phyloP scores from a whole-genome alignment of 2,113 vertebrate genomes.

The Camelus dromedarius region DNA sequence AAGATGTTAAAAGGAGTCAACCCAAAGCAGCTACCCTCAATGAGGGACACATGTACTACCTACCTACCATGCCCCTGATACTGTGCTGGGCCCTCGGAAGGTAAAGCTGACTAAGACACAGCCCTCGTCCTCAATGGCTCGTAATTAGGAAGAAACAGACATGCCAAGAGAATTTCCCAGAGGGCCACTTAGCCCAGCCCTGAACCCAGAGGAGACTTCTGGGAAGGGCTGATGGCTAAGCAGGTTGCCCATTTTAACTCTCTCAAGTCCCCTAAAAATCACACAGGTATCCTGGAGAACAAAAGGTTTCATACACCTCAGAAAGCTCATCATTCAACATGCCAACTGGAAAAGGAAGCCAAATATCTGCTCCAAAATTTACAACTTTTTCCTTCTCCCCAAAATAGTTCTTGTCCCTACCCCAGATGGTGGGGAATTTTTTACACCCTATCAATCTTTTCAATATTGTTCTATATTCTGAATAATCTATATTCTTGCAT shows the following conservation, averaged over 20 bases:
- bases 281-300: neutral
- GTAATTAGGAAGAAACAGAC: neutral
- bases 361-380: neutral
- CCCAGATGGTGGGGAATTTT: neutral
- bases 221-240: neutral
- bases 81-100: neutral
- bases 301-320: constrained; percentile 4
- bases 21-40: neutral
- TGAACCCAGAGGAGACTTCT: neutral
- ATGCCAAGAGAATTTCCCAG: neutral
- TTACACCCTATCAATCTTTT: neutral
- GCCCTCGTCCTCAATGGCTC: neutral
- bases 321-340: neutral
- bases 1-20: neutral
- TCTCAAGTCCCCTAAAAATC: neutral
- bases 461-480: neutral
- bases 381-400: neutral
- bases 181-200: neutral
- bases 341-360: neutral
- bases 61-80: neutral
- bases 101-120: neutral
- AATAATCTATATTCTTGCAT: neutral
- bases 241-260: neutral
- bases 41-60: neutral
- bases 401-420: neutral